Evolutionary conservation across 2,797 vertebrate genomes (phyloP).

Genomic region (Sebastes itinus): DNA sequence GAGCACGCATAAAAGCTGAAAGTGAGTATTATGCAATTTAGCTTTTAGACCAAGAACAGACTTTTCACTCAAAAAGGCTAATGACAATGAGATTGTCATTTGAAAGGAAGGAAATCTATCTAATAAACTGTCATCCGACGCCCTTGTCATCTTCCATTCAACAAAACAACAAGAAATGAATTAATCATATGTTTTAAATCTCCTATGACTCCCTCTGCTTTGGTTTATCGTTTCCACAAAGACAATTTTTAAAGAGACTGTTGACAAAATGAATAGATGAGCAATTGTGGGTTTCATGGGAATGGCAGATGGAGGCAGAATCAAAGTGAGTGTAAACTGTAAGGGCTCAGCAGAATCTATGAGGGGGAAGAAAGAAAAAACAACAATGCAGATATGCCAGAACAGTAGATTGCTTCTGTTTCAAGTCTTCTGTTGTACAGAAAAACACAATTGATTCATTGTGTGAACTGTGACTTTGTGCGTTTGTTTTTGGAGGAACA

Average conservation of each 20-base stretch:
- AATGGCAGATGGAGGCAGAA: slow-evolving; percentile 70
- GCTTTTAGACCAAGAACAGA: slow-evolving; percentile 38
- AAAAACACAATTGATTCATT: slow-evolving; percentile 39
- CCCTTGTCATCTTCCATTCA: slow-evolving; percentile 41
- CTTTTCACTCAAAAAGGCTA: slow-evolving; percentile 29
- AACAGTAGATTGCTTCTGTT: slow-evolving; percentile 51
- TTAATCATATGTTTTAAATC: slow-evolving; percentile 63
- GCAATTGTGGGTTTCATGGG: slow-evolving; percentile 68
- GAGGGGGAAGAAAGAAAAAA: not conserved
- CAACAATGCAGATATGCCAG: slow-evolving; percentile 55
- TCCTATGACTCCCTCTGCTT: slow-evolving; percentile 43
- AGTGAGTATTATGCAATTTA: slow-evolving; percentile 2
- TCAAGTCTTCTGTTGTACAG: slow-evolving; percentile 43
- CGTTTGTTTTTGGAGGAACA: slow-evolving; percentile 1
- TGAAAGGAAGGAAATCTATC: slow-evolving; percentile 28
- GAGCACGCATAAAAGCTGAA: slow-evolving; percentile 7
- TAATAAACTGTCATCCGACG: slow-evolving; percentile 38
- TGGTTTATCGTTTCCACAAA: slow-evolving; percentile 49
- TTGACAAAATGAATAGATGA: slow-evolving; percentile 70
- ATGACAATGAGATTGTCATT: slow-evolving; percentile 28
- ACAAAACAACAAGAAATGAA: slow-evolving; percentile 56
- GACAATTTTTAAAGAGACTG: slow-evolving; percentile 57
- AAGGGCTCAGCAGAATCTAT: slow-evolving; percentile 66
- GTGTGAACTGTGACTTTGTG: slow-evolving; percentile 2
- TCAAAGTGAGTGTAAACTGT: slow-evolving; percentile 70